Evolutionary conservation across 30 jellyfish, hydroid and myxozoan species (phyloP), one percentile per base, ranked within the genome.

Genomic region (Aurelia sp.): DNA sequence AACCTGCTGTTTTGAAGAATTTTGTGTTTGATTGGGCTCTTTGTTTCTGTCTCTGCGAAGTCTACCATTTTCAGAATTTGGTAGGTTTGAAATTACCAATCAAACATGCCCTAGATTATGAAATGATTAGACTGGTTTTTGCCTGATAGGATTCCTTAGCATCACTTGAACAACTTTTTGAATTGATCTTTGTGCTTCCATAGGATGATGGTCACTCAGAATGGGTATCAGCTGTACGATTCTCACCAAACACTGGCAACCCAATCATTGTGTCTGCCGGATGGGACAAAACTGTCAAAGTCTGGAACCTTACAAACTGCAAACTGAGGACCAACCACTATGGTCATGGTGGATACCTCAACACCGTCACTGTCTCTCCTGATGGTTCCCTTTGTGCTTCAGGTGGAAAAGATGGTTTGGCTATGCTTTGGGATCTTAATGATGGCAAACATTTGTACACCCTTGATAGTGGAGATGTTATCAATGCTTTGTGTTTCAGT

Each of bases 331-430:
- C 97, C 90, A 87, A 95, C 76, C 98, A 95, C 70, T 87, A 11
- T 76, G 99, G 99, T 7, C 99, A 95, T 58, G 60, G 93, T 74
- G 98, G 97, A 8, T 87, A 87, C 86, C 71, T 95, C 52, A 95
- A 95, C 96, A 87, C 98, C 17, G 98, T 95, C 48, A 87, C 98
- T 20, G 98, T 95, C 31, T 95, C 98, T 15, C 98, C 98, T 27
- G 97, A 90, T 90, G 98, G 98, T 52, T 87, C 98, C 4, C 93
- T 89, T 58, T 90, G 97, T 86, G 99, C 98, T 5, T 95, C 99
- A 7, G 99, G 99, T 40, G 99, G 99, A 41, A 95, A 91, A 59
- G 99, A 95, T 77, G 99, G 99, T 8, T 72, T 57, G 4, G 99
- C 97, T 10, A 95, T 89, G 97, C 79, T 95, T 88, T 95, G 99